Base-by-base conservation (phyloP, 2,888 invertebrate genomes). In the Trisateles emortualis region DNA sequence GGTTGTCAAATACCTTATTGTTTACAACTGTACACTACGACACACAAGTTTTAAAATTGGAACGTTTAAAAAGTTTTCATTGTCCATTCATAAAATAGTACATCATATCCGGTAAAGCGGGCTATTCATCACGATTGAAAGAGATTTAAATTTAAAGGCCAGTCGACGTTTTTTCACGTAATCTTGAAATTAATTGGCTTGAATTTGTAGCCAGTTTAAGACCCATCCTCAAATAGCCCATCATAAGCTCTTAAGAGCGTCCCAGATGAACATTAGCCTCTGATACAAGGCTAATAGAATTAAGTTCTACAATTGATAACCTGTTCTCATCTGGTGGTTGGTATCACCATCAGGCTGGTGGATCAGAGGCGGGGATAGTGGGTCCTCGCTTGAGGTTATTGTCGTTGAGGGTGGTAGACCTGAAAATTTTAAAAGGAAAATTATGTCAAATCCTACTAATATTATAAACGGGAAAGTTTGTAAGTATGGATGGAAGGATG, bases 261-360 rank as follows among this genome's bases (percentile, higher is more conserved):
- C 71, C 78, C 78, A 80, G 33, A 80, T 47, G 40, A 71, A 61
- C 45, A 60, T 57, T 46, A 80, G 65, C 61, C 76, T 69, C 52
- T 71, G 54, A 59, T 72, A 77, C 46, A 88, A 75, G 63, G 81
- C 84, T 65, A 71, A 55, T 13, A 75, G 70, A 29, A 87, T 67
- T 68, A 83, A 57, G 72, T 80, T 80, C 89, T 90, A 91, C 87
- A 91, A 81, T 61, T 90, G 88, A 76, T 88, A 88, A 11, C 80
- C 84, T 30, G 83, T 65, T 22, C 85, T 74, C 26, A 77, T 66
- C 56, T 80, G 83, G 52, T 79, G 81, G 64, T 79, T 78, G 69
- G 62, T 52, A 45, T 79, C 86, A n/a, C 67, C 64, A 13, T 84
- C 84, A 0, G 86, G 79, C 58, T 81, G 84, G 53, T 82, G 84